These are phyloP conservation scores for Beris morrisii DNA, from an alignment of 2,888 invertebrate genomes.

Conservation along the genomic window DNA sequence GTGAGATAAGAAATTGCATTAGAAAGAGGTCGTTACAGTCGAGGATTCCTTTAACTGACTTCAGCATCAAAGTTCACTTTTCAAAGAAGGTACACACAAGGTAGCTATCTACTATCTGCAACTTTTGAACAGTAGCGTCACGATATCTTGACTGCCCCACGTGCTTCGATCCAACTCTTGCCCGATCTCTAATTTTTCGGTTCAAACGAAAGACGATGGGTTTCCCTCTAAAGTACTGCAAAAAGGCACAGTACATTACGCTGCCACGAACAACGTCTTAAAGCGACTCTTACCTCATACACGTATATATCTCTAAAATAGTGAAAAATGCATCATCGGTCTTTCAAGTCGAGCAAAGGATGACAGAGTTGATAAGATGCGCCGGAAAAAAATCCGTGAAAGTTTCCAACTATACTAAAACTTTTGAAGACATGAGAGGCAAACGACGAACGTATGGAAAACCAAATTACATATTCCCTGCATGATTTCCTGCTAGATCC, in stretches of 20 bases:
- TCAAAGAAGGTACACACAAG: not conserved
- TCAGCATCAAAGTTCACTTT: constrained; percentile 3
- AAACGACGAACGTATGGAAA: constrained; percentile 1
- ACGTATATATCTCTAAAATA: constrained; percentile 2
- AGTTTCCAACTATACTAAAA: too few relatives aligned
- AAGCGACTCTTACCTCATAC: too few relatives aligned
- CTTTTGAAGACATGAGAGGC: not conserved
- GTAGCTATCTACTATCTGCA: constrained; percentile 6
- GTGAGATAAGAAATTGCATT: constrained; percentile 4
- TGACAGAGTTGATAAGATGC: not conserved
- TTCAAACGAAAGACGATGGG: not conserved
- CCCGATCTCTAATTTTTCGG: constrained; percentile 18
- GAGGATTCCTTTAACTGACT: not conserved
- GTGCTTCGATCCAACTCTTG: not conserved
- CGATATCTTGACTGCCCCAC: not conserved
- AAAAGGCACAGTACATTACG: constrained; percentile 8
- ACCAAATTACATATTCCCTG: constrained; percentile 27
- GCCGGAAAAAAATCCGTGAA: not conserved
- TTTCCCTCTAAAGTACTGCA: not conserved
- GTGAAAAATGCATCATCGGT: constrained; percentile 9
- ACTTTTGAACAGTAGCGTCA: not conserved
- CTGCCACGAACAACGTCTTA: not conserved
- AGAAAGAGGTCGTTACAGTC: constrained; percentile 6
- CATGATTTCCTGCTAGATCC: constrained; percentile 12
- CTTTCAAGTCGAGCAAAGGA: not conserved